Conservation (phyloP, 2,797 vertebrate species). For the Crypturellus tataupa region DNA sequence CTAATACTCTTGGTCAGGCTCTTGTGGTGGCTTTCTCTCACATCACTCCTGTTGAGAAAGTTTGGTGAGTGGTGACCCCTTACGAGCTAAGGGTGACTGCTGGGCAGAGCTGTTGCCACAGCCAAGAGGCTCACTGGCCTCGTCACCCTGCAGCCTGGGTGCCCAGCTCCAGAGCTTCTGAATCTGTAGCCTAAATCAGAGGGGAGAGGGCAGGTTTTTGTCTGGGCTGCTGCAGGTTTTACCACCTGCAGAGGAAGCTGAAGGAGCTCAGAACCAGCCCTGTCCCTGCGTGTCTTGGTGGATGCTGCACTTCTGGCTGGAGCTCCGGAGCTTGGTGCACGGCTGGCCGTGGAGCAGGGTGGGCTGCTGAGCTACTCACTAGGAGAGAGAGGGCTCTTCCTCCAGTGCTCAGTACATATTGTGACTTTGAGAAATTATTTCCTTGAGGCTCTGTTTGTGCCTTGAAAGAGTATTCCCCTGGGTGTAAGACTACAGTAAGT, state of each 20-base stretch:
- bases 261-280: background rate
- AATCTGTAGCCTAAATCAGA: background rate
- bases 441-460: background rate
- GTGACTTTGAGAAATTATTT: rapidly evolving
- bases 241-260: background rate
- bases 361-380: background rate
- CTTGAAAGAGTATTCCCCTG: background rate
- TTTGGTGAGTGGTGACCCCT: background rate
- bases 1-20: rapidly evolving
- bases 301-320: background rate
- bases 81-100: background rate
- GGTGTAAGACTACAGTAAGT: background rate
- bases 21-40: background rate
- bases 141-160: background rate
- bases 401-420: background rate
- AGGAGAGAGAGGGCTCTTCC: background rate
- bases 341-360: rapidly evolving
- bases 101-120: background rate
- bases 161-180: background rate
- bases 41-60: background rate
- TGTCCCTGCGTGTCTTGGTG: background rate
- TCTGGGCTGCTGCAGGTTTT: background rate
- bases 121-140: background rate
- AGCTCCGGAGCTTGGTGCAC: background rate
- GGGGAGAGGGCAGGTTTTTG: background rate